A percentile compares a stretch with the other conserved stretches of the same genome.
phyloP scores from a whole-genome alignment of 64 coral and sea anemone genomes.

The Actinia equina region DNA sequence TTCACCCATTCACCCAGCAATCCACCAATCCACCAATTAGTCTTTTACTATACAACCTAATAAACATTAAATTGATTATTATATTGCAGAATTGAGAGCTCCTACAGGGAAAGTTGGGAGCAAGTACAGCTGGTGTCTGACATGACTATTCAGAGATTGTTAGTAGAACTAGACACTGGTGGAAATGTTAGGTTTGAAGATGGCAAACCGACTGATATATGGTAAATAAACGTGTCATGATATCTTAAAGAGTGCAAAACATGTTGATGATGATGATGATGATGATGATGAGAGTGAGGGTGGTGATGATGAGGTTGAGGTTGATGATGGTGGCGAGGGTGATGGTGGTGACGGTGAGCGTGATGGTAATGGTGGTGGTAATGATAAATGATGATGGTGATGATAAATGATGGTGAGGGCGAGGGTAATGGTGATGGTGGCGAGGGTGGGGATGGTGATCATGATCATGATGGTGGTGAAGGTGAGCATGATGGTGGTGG shows the following conservation, averaged over 20 bases:
- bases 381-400: not conserved
- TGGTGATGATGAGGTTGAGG: no score
- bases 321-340: not conserved
- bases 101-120: slow-evolving; percentile 78
- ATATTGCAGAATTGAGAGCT: slow-evolving; percentile 70
- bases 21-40: not conserved
- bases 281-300: no score
- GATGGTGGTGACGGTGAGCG: not conserved
- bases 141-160: slow-evolving; percentile 73
- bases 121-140: slow-evolving; percentile 81
- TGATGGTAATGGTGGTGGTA: not conserved
- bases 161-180: slow-evolving; percentile 87
- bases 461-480: not conserved
- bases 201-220: slow-evolving; percentile 73
- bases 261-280: not conserved
- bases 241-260: not conserved
- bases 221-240: slow-evolving; percentile 25
- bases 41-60: not conserved
- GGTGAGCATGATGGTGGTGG: no score
- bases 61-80: not conserved
- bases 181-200: slow-evolving; percentile 98
- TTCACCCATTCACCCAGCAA: no score
- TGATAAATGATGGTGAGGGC: not conserved
- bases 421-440: not conserved
- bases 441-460: not conserved